Evolutionary conservation across 2,797 vertebrate genomes (phyloP).

Genomic region (Catharus ustulatus): DNA sequence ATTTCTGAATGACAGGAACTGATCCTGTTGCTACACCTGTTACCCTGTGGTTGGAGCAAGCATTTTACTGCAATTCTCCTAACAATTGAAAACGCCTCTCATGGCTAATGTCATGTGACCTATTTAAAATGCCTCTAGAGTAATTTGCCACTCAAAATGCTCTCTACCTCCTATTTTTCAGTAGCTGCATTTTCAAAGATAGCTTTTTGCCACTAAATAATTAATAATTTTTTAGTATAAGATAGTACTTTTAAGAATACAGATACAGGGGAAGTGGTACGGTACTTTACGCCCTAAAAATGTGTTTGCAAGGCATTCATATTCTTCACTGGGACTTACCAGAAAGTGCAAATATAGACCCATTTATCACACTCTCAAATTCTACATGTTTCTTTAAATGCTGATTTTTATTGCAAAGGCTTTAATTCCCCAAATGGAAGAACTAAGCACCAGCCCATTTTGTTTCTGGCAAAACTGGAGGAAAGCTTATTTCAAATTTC

Average conservation of each 20-base stretch:
- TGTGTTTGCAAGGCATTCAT: not conserved
- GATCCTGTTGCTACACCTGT: not conserved
- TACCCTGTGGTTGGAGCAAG: not conserved
- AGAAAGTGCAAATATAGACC: not conserved
- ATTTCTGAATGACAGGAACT: not conserved
- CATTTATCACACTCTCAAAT: conserved; percentile 1
- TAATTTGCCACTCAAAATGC: not conserved
- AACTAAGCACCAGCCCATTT: conserved; percentile 39
- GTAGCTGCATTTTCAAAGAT: not conserved
- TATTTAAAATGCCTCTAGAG: not conserved
- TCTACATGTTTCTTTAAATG: conserved; percentile 18
- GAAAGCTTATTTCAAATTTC: conserved; percentile 55
- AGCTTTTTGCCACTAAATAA: not conserved
- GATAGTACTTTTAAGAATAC: not conserved
- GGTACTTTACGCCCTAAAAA: not conserved
- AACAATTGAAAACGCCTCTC: not conserved
- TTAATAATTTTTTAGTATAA: not conserved
- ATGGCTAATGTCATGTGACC: not conserved
- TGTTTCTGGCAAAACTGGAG: conserved; percentile 45
- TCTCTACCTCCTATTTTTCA: not conserved
- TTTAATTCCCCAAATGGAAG: conserved; percentile 42
- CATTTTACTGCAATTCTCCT: not conserved
- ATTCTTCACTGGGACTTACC: not conserved
- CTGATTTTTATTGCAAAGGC: not conserved
- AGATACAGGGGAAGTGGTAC: not conserved